phyloP scores from a whole-genome alignment of 2,113 vertebrate genomes.

The Propithecus coquereli region DNA sequence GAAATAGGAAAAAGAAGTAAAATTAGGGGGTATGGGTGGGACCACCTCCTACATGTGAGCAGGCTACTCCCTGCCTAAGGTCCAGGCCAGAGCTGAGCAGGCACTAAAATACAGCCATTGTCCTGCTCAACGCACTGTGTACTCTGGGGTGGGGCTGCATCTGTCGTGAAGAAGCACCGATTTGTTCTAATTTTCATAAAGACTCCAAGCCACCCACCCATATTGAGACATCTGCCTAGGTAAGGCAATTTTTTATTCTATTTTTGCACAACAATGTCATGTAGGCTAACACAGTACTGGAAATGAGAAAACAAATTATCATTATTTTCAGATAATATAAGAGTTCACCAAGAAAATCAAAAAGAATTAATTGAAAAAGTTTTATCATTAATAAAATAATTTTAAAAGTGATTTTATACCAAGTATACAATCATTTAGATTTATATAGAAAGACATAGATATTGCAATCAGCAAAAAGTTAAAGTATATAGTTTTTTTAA shows the following conservation, averaged over 20 bases:
- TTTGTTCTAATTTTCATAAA: background rate
- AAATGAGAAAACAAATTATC: background rate
- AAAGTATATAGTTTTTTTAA: background rate
- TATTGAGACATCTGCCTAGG: background rate
- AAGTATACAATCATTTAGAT: background rate
- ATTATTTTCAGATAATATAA: background rate
- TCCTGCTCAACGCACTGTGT: background rate
- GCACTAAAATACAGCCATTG: background rate
- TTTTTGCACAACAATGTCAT: background rate
- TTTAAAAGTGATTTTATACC: background rate
- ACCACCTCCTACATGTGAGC: fast-evolving
- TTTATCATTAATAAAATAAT: constrained; percentile 1
- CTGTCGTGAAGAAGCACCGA: background rate
- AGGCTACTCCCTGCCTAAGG: background rate
- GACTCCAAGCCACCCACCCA: background rate
- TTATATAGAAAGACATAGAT: background rate
- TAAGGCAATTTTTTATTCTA: background rate
- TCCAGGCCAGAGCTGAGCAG: background rate
- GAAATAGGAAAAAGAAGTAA: background rate
- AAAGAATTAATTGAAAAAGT: background rate
- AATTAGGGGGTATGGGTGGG: background rate
- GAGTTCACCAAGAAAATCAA: background rate
- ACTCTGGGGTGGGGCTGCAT: background rate
- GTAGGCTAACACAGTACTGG: background rate
- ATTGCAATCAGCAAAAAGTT: constrained; percentile 1